Evolutionary conservation across 2,888 invertebrate genomes (phyloP).

Genomic region (Dendrolimus pini): DNA sequence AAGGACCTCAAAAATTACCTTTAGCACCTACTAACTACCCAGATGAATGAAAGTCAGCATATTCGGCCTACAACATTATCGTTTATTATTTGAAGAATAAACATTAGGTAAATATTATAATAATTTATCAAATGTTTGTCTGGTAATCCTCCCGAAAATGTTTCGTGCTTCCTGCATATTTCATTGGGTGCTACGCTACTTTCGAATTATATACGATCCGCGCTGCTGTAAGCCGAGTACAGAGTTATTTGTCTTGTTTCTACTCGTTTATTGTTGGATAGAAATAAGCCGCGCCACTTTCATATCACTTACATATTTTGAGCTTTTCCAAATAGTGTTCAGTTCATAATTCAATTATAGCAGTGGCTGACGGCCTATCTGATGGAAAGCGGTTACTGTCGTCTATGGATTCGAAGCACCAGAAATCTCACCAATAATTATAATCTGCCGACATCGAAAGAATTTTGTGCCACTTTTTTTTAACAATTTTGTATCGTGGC

Average conservation of each 20-base stretch:
- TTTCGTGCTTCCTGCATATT: neutral
- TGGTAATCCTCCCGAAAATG: neutral
- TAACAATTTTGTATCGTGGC: no score
- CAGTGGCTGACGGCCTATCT: neutral
- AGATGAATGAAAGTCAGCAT: no score
- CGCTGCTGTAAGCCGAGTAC: neutral
- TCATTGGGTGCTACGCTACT: neutral
- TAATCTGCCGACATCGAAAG: no score
- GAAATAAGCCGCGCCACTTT: neutral
- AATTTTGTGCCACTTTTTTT: no score
- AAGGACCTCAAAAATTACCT: no score
- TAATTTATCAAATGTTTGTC: neutral
- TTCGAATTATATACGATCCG: neutral
- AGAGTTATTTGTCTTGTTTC: neutral
- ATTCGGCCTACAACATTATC: no score
- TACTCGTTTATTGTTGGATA: neutral
- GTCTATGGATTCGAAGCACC: neutral
- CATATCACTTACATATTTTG: no score
- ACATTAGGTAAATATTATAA: neutral
- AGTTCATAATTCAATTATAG: neutral
- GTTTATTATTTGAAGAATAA: no score
- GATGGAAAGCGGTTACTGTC: neutral
- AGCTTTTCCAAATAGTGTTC: no score
- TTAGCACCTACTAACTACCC: no score
- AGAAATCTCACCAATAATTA: no score